Conservation (phyloP, 2,797 vertebrate species). For the Paramormyrops hopkinsi region DNA sequence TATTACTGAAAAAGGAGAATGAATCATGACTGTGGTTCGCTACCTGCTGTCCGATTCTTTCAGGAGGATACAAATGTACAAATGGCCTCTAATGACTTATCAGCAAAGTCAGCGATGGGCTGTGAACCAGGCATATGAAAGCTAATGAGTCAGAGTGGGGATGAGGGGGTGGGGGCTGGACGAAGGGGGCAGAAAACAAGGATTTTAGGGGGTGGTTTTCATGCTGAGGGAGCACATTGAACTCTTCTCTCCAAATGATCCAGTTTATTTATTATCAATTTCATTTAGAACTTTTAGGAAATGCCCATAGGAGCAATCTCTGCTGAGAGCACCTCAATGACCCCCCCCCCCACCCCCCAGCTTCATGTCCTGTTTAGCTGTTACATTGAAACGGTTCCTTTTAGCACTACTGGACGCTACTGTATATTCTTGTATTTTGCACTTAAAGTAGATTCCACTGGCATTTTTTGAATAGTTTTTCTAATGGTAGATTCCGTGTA, state of each 20-base stretch:
- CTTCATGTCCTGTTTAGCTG: background rate
- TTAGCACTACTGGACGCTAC: background rate
- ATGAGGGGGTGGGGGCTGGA: background rate
- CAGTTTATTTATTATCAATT: background rate
- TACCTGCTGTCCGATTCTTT: slow-evolving; percentile 30
- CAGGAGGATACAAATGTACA: slow-evolving; percentile 37
- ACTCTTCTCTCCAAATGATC: background rate
- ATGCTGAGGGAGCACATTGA: background rate
- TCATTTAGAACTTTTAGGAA: background rate
- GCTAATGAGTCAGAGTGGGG: slow-evolving; percentile 37
- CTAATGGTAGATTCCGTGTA: background rate
- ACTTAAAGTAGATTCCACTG: background rate
- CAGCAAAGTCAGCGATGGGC: slow-evolving; percentile 45
- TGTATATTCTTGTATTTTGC: background rate
- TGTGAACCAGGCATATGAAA: slow-evolving; percentile 41
- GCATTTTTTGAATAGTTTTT: background rate
- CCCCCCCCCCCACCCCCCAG: background rate
- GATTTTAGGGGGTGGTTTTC: background rate
- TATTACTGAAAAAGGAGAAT: slow-evolving; percentile 37
- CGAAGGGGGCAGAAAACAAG: background rate
- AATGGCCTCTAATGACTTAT: slow-evolving; percentile 47
- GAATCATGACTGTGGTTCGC: slow-evolving; percentile 41
- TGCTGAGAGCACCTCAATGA: background rate
- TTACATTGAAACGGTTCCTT: background rate
- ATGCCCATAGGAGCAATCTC: background rate